Evolutionary conservation across 1,140 invertebrate genomes (phyloP).

Genomic region (Heliconius nattereri): DNA sequence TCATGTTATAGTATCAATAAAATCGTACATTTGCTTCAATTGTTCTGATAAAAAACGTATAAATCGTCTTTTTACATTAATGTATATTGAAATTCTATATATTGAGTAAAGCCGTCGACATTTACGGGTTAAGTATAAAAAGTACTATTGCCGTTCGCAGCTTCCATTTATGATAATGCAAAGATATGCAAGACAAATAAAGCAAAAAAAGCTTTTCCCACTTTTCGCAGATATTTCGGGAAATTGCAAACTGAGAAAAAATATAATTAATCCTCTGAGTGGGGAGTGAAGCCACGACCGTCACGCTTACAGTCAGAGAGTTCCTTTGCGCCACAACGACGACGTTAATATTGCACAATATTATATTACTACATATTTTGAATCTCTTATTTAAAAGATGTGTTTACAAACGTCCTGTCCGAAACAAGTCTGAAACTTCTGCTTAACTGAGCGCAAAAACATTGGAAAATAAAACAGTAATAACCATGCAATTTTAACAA

Average conservation of each 20-base stretch:
- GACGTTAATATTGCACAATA: not conserved
- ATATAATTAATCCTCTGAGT: not conserved
- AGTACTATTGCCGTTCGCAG: no score
- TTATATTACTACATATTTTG: not conserved
- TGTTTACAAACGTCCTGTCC: not conserved
- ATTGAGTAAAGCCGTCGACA: not conserved
- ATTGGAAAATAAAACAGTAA: slow-evolving; percentile 9
- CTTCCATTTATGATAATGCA: no score
- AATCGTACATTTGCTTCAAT: slow-evolving; percentile 11
- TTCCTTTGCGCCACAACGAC: no score
- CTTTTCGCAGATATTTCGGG: not conserved
- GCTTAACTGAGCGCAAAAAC: slow-evolving; percentile 6
- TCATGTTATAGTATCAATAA: slow-evolving; percentile 7
- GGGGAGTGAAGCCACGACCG: not conserved
- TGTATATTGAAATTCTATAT: not conserved
- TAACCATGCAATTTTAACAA: slow-evolving; percentile 10
- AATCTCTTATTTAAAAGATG: slow-evolving; percentile 4
- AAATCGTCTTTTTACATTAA: not conserved
- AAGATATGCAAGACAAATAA: no score
- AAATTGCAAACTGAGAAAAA: no score
- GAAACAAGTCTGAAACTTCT: slow-evolving; percentile 15
- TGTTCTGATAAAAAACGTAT: not conserved
- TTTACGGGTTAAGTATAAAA: not conserved
- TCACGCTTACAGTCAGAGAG: no score
- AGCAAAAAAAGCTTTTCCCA: no score